Base-by-base conservation (phyloP, 2,797 vertebrate genomes). In the Carduelis carduelis region DNA sequence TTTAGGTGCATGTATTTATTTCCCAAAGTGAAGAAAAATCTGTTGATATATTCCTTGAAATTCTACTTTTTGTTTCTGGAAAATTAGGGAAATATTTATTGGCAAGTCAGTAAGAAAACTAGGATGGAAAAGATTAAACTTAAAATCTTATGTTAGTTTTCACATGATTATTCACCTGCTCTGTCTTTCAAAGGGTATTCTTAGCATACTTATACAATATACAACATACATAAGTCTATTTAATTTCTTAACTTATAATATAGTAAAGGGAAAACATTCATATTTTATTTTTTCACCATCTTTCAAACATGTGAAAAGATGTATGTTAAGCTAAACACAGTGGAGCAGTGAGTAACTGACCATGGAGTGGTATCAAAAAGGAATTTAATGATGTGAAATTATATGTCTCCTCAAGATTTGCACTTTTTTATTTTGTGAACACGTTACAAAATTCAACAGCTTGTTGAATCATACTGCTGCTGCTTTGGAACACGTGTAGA, bases 11-110 rank as follows among this genome's bases (percentile, higher is more conserved):
- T 60, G 5, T 37, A 46, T 41, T 77, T 89, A 26, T 75, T 91
- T 66, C 55, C 46, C 66, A 66, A 64, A 61, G 32, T 46, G 52
- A 30, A 64, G 37, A 86, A 95, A 95, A 86, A 50, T 37, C 26
- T 68, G 21, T 59, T 72, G 44, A 34, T 56, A 50, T 66, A 30
- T 34, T 68, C 24, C 35, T 49, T 80, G 44, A 63, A 96, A 85
- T 87, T 79, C 35, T 92, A 52, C 23, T 63, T 66, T 75, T 96
- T 95, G 66, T 77, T 93, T 92, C 79, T 96, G 83, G 68, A 76
- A 92, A 83, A 77, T 93, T 32, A 76, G 66, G 85, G 93, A 97
- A 95, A 76, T 70, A 77, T 78, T 95, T 95, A 87, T 95, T 96
- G 93, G 76, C 22, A 76, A 92, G 59, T 49, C 59, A 55, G 10